phyloP scores from a whole-genome alignment of 2,797 vertebrate species.

The Aulostomus chinensis region DNA sequence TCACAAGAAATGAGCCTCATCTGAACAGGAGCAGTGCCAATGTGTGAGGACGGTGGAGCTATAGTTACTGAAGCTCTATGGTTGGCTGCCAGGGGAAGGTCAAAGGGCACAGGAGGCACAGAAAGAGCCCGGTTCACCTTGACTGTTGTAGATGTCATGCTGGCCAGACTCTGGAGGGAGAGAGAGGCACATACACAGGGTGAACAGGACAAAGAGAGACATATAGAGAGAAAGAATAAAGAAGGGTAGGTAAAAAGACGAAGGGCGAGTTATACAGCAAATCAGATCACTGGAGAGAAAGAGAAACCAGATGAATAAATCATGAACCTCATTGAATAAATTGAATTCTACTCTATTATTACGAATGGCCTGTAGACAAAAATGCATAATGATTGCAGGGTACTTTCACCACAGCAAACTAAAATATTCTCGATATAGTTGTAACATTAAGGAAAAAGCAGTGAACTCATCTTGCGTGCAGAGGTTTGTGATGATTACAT shows the following conservation, averaged over 20 bases:
- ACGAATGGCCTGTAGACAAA: slow-evolving; percentile 47
- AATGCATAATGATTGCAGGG: slow-evolving; percentile 44
- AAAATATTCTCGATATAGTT: slow-evolving; percentile 32
- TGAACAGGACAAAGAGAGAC: no score
- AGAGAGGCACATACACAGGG: no score
- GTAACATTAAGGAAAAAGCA: slow-evolving; percentile 39
- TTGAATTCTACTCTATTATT: slow-evolving; percentile 64
- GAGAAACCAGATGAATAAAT: slow-evolving; percentile 62
- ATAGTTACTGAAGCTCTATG: slow-evolving; percentile 81
- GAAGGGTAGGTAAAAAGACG: slow-evolving; percentile 12
- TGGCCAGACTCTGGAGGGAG: slow-evolving; percentile 84
- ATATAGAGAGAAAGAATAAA: slow-evolving; percentile 11
- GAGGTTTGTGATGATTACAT: slow-evolving; percentile 4
- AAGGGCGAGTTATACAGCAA: slow-evolving; percentile 35
- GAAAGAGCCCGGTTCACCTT: slow-evolving; percentile 87
- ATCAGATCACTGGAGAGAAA: slow-evolving; percentile 49
- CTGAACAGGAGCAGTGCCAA: slow-evolving; percentile 81
- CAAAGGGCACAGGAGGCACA: slow-evolving; percentile 84
- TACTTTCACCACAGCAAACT: slow-evolving; percentile 34
- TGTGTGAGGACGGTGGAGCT: slow-evolving; percentile 85
- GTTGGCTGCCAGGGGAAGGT: slow-evolving; percentile 84
- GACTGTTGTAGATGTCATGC: slow-evolving; percentile 86
- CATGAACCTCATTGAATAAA: slow-evolving; percentile 62
- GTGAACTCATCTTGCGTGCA: not conserved
- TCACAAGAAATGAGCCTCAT: slow-evolving; percentile 91